Evolutionary conservation across 2,797 vertebrate species (phyloP).

Genomic region (Sebastes aleutianus): DNA sequence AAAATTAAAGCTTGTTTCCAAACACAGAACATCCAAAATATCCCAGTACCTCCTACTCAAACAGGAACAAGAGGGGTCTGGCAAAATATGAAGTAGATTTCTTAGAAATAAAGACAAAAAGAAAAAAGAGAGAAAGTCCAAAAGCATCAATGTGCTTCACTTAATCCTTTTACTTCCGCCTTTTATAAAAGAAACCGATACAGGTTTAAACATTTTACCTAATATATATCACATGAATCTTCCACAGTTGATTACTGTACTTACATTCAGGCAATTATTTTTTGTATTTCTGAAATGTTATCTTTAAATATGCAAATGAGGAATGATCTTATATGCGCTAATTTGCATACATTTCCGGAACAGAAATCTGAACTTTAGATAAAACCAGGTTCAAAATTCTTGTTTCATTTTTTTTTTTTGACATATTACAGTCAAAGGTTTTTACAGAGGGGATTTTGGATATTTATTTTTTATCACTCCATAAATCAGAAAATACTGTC

Average conservation of each 20-base stretch:
- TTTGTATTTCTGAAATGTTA: background rate
- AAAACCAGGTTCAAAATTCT: background rate
- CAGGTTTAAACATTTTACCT: background rate
- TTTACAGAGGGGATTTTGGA: background rate
- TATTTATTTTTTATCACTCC: background rate
- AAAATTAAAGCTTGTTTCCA: background rate
- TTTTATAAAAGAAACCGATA: no score
- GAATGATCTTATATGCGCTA: background rate
- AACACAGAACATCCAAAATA: background rate
- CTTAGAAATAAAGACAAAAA: background rate
- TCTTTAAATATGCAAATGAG: background rate
- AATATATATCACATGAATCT: no score
- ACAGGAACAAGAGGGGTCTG: background rate
- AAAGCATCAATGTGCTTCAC: background rate
- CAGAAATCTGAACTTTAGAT: background rate
- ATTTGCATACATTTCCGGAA: background rate
- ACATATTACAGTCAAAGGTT: background rate
- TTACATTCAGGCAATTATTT: background rate
- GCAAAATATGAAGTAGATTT: background rate
- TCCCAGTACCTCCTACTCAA: background rate
- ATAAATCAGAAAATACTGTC: background rate
- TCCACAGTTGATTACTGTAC: background rate
- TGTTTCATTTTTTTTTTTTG: background rate
- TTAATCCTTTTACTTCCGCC: background rate
- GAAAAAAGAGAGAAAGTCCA: background rate